Base-by-base conservation (phyloP, 2,888 invertebrate genomes). In the Teleogryllus oceanicus region DNA sequence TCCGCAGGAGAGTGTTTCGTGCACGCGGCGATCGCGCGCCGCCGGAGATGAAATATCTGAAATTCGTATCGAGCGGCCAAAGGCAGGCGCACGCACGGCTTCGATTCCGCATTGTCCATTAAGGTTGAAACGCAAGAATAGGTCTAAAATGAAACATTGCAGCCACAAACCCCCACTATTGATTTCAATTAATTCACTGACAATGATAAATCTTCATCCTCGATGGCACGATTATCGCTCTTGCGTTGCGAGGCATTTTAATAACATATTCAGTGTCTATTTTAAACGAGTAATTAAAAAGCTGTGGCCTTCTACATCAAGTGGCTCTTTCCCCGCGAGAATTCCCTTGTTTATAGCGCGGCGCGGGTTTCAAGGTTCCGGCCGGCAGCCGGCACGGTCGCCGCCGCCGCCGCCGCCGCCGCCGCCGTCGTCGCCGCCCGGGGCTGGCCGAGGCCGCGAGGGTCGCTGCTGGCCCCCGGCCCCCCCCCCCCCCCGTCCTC, bases 131-230 rank as follows among this genome's bases (percentile, higher is more conserved):
- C 37, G 37, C 37, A 37, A 37, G 37, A 37, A 37, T 37, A 37
- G 37, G 37, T 37, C 37, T 37, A 37, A 37, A 37, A 37, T 37
- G 37, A 37, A 37, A 37, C 37, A 37, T 37, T 8, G 37, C 62
- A n/a, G 62, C 62, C 16, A 18, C 62, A n/a, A 18, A 18, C 62
- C 62, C n/a, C 62, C 62, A 62, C 62, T 62, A 62, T 62, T 62
- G 62, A 62, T 62, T 62, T 62, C 62, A 62, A 62, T 62, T 62
- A 62, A 62, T 62, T 62, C 62, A 62, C 62, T 62, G 62, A 62
- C 62, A 62, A 62, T 62, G 62, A 62, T 62, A 62, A 62, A 62
- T 62, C 62, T 62, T 62, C 62, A 62, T 62, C 62, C 62, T 62
- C 62, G 16, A 62, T 62, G 62, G 62, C 62, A 62, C 62, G 62